Evolutionary conservation across 2,113 vertebrate species (phyloP).

Genomic region (Zapornia atra): DNA sequence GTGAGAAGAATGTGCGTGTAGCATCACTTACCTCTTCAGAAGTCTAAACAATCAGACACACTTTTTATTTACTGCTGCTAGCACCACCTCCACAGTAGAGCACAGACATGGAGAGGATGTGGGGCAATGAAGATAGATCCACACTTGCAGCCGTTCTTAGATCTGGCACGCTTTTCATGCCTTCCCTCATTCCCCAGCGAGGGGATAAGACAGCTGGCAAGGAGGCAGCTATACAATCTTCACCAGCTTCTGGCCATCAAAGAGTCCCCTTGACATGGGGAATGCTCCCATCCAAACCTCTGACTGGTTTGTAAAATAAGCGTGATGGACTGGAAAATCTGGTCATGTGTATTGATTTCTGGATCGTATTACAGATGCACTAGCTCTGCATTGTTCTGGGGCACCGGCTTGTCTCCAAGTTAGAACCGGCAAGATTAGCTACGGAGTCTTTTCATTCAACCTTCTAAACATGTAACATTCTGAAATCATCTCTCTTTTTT

Average conservation of each 20-base stretch:
- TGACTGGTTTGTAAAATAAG: background rate
- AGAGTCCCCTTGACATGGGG: background rate
- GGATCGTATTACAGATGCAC: background rate
- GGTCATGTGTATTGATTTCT: constrained; percentile 50
- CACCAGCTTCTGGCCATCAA: constrained; percentile 11
- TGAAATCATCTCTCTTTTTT: background rate
- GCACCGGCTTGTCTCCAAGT: background rate
- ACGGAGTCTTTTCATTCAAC: constrained; percentile 1
- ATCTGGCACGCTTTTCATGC: fast-evolving
- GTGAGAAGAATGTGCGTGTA: background rate
- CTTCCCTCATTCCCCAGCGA: background rate
- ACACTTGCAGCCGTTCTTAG: background rate
- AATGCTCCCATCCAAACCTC: constrained; percentile 23
- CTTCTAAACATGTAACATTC: constrained; percentile 8
- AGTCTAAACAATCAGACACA: background rate
- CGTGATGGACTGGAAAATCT: constrained; percentile 33
- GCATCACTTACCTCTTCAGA: background rate
- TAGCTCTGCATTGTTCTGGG: background rate
- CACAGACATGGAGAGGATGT: background rate
- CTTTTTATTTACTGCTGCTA: background rate
- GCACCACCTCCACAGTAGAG: background rate
- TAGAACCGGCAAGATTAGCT: constrained; percentile 24
- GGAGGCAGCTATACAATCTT: background rate
- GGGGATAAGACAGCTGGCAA: background rate
- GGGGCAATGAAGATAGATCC: background rate